phyloP scores from a whole-genome alignment of 2,113 vertebrate species.

The Caloenas nicobarica region DNA sequence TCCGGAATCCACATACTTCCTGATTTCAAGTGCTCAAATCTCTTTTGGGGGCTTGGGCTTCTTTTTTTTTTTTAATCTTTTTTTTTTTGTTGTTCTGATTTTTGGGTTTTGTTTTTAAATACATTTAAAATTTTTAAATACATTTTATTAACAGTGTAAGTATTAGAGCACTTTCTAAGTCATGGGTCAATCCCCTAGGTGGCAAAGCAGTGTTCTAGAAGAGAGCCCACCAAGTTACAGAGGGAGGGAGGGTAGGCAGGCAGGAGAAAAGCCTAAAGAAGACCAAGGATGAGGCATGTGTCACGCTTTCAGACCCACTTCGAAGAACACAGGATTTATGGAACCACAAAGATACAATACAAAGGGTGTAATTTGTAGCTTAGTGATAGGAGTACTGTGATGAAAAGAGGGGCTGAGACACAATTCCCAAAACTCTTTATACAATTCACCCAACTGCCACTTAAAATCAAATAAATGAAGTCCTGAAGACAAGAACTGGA shows the following conservation, averaged over 20 bases:
- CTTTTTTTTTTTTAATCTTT: no score
- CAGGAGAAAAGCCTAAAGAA: neutral
- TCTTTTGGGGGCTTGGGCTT: neutral
- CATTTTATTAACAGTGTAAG: neutral
- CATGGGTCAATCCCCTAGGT: fast-evolving
- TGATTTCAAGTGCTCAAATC: neutral
- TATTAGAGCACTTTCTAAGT: neutral
- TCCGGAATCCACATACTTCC: neutral
- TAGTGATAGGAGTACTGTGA: neutral
- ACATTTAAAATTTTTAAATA: neutral
- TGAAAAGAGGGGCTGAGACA: neutral
- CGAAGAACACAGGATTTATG: neutral
- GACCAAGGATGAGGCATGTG: neutral
- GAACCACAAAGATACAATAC: neutral
- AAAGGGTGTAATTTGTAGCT: neutral
- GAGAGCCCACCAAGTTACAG: neutral
- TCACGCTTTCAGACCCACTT: neutral
- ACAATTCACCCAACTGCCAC: neutral
- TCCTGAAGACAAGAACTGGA: neutral
- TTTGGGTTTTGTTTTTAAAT: neutral
- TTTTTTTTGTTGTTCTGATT: no score
- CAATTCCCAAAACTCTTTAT: neutral
- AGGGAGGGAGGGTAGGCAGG: no score
- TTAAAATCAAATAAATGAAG: neutral
- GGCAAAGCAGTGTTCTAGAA: neutral